Evolutionary conservation across 2,113 vertebrate genomes (phyloP), one percentile per base, ranked within the genome.

Genomic region (Aplodontia rufa): DNA sequence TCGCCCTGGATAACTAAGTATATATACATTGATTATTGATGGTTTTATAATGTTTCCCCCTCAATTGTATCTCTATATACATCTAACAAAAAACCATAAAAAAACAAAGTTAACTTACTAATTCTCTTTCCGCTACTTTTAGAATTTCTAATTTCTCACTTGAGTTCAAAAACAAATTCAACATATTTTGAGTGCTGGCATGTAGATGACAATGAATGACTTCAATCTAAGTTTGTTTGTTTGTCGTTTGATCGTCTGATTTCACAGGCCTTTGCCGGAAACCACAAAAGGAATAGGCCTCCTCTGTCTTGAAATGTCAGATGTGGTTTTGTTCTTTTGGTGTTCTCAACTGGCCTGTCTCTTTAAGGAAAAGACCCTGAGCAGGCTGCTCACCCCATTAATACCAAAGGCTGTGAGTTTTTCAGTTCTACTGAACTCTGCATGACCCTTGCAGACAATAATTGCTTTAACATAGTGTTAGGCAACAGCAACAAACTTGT

Each of bases 401-500:
- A 80, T 92, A 94, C 90, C 71, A 92, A 97, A 96, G 88, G 78
- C 96, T 96, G 64, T 60, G 87, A 94, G 97, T 91, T 97, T 96
- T 96, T 32, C 97, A 97, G 96, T 78, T 96, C 95, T n/a, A 28
- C 89, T 98, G 98, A 98, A 98, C 98, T 98, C 96, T 78, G 7
- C 42, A 55, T 98, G 98, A 99, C 98, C 98, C 97, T 94, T 0
- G 0, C 93, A 96, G 94, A 93, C 97, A 98, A 96, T 98, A 98
- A 98, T 98, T 98, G 97, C 98, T 98, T 98, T 98, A 98, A 96
- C 98, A 98, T 95, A 97, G 97, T 94, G 96, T 97, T 98, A 96
- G 97, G 97, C 93, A 98, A 98, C 97, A 98, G 95, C 92, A 96
- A 97, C 97, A 96, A 97, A 97, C 95, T 64, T 80, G 95, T 96